Evolutionary conservation across 1,140 invertebrate species (phyloP), one percentile per base, ranked within the genome.

Genomic region (Hylaeus anthracinus): DNA sequence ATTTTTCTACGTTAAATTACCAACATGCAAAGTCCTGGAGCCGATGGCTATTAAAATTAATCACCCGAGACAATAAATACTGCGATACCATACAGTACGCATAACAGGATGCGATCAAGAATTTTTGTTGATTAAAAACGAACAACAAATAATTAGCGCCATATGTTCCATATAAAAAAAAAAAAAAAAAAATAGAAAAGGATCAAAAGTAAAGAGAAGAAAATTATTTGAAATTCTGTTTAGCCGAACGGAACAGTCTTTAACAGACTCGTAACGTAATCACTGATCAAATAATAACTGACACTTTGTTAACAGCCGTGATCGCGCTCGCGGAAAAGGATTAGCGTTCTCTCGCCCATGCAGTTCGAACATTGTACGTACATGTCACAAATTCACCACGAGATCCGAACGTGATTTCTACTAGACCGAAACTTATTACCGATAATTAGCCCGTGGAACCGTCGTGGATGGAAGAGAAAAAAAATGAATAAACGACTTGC

Each of bases 321-420:
- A 67, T 67, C n/a, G 37, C 56, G 64, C 8, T 43, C 8, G 12
- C 37, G 12, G 4, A 55, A 73, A 61, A 75, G 3, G 26, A 60
- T n/a, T 63, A 39, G 10, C 41, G 26, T 53, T 69, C 12, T 69
- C 15, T 76, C n/a, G 8, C n/a, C 26, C n/a, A 75, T 63, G 51
- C 58, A 55, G 8, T 56, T 72, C 12, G 26, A 60, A 37, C n/a
- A 83, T 70, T 56, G 45, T 83, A 78, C 80, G 51, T 75, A 63
- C 72, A 60, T 84, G 67, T 26, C 60, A 84, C 72, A 75, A 69
- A 56, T 48, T 71, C 55, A 26, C 72, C 39, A 63, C 3, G 10
- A 53, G 37, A 72, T 58, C 43, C 72, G 37, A 66, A 65, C 51
- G 58, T 65, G 56, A 61, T 15, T 65, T 58, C 43, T 51, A 73